phyloP scores from a whole-genome alignment of 2,113 vertebrate species.

The Piprites chloris region DNA sequence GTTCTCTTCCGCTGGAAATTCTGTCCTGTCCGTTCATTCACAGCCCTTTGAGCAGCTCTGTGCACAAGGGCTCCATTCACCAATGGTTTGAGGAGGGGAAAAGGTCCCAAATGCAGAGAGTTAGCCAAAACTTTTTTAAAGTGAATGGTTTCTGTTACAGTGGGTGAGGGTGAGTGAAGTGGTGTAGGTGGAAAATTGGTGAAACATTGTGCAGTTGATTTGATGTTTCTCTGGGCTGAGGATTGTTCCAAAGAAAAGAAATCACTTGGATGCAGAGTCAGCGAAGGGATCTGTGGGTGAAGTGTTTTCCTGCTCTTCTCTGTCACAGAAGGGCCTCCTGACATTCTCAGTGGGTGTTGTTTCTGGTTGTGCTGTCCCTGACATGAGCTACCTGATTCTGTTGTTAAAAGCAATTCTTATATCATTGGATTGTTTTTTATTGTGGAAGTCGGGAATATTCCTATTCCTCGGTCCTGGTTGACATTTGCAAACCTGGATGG shows the following conservation, averaged over 20 bases:
- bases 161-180: neutral
- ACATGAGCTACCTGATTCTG: neutral
- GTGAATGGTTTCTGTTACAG: neutral
- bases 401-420: neutral
- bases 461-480: neutral
- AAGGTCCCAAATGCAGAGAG: neutral
- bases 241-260: neutral
- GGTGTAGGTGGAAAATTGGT: too few species aligned
- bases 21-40: neutral
- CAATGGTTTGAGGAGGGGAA: neutral
- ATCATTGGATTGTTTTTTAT: neutral
- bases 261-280: neutral
- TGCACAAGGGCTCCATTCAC: neutral
- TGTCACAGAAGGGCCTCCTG: neutral
- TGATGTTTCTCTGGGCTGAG: neutral
- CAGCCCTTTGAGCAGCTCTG: neutral
- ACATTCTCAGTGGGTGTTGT: neutral
- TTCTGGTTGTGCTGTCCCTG: neutral
- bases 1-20: neutral
- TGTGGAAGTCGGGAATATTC: neutral
- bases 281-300: fast-evolving
- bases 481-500: neutral
- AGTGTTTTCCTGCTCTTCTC: neutral
- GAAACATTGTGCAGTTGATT: neutral
- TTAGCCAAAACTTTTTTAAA: neutral